Percentiles rank a stretch among this genome's conserved stretches.
phyloP scores from a whole-genome alignment of 2,888 invertebrate species.

The Ectemnius continuus region DNA sequence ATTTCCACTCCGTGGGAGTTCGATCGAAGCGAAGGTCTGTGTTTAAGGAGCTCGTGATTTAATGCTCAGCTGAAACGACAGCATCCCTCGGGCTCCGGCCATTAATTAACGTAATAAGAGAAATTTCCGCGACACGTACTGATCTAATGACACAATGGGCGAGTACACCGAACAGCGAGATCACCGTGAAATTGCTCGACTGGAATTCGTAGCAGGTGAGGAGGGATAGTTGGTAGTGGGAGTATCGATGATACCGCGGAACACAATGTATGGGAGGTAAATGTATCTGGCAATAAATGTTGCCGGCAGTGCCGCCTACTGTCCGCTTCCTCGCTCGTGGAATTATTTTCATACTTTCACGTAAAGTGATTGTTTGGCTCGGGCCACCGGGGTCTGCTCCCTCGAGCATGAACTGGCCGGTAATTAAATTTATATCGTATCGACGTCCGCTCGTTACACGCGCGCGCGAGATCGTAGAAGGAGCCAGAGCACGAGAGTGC shows the following conservation, averaged over 20 bases:
- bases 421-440: constrained; percentile 77
- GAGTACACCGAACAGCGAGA: constrained; percentile 18
- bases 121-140: constrained; percentile 9
- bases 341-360: constrained; percentile 77
- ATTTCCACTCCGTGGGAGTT: not conserved
- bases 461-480: not conserved
- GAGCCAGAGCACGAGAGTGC: not conserved
- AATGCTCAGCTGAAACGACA: constrained; percentile 11
- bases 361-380: constrained; percentile 76
- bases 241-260: constrained; percentile 36
- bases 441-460: constrained; percentile 54
- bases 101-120: constrained; percentile 41
- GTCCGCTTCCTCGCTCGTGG: constrained; percentile 63
- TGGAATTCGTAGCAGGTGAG: constrained; percentile 60
- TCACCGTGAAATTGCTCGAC: constrained; percentile 36
- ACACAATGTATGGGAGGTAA: constrained; percentile 13
- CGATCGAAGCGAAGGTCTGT: constrained; percentile 8
- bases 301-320: constrained; percentile 44
- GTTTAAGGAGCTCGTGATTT: constrained; percentile 26
- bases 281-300: constrained; percentile 21
- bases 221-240: constrained; percentile 42
- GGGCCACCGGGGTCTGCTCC: constrained; percentile 71
- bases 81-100: constrained; percentile 34
- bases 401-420: constrained; percentile 73
- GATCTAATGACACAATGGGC: constrained; percentile 6